Base-by-base conservation (phyloP, 2,797 vertebrate genomes). In the Anguilla pacifica region DNA sequence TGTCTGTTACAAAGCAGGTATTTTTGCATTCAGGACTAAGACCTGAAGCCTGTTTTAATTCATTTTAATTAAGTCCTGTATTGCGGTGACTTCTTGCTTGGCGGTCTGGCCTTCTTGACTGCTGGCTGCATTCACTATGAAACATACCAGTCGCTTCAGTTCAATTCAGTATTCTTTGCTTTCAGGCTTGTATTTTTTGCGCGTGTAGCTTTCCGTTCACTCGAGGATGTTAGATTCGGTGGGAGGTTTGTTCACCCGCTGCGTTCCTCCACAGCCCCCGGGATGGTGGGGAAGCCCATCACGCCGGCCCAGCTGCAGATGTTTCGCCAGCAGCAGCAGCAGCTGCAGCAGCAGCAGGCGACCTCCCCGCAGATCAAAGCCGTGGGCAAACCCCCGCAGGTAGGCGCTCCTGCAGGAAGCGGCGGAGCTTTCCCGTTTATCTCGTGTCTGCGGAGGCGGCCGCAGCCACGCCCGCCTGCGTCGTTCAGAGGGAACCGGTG, bases 321-420 rank as follows among this genome's bases (percentile, higher is more conserved):
- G 87, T 91, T 97, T 6, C 94, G 97, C 28, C 97, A 98, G 51
- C n/a, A n/a, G n/a, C 98, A 98, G 85, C 96, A 96, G 19, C 95
- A 96, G 74, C 97, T 96, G 88, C 93, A 95, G 19, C 95, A 96
- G 74, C 97, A 97, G 88, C 93, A 95, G 57, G 93, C 94, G 9
- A 86, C 95, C 7, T 96, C 97, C 46, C 96, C 97, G 74, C 97
- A 97, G 93, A 97, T 97, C 88, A 98, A 98, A 95, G 90, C 96
- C 22, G 96, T 96, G 0, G 95, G 95, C 77, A 99, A 98, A 89
- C 87, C 97, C 86, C 95, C 95, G 25, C 97, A 97, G 97, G 97
- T 98, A 93, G 92, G 28, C 59, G 57, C 35, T 3, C 15, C 72
- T 17, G 31, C 0, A 64, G 59, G 17, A 9, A 10, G n/a, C 35